Base-by-base conservation (phyloP, 2,113 vertebrate genomes). In the Varanus salvator region DNA sequence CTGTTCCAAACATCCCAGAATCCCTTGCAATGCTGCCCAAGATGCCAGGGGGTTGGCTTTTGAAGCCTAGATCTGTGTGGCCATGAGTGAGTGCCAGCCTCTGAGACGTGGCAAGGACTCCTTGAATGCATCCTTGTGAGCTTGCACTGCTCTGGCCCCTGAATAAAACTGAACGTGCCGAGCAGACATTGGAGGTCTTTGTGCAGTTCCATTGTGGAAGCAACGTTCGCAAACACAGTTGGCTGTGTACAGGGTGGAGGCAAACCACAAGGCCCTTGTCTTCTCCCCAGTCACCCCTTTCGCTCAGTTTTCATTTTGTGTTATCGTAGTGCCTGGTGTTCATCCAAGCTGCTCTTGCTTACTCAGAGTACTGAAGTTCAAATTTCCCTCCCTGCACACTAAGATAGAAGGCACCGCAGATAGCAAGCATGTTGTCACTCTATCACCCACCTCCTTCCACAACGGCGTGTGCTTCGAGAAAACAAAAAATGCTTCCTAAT, bases 271-370 rank as follows among this genome's bases (percentile, higher is more conserved):
- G 48, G 72, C 48, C 60, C 15, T 44, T 38, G 27, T 68, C 77
- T 66, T 60, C 78, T 52, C 44, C 19, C n/a, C 72, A 25, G 1
- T 44, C 38, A 8, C 52, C 3, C 50, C 31, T 8, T 48, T 14
- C 15, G 64, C 15, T 48, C 29, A 8, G 86, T 25, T 64, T 2
- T 1, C 74, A 31, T 87, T 48, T 19, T 66, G 21, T 81, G 72
- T 86, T 44, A 84, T 88, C 48, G 48, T 77, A 64, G 87, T 80
- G 68, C 19, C n/a, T 34, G 82, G 54, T 80, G 57, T 25, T 11
- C 23, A 1, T 89, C 87, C 87, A 88, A 78, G 82, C 48, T 64
- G 74, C 68, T 75, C n/a, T 76, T 75, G 50, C 50, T 57, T 52
- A 60, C n/a, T 71, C 85, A 84, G 80, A 77, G 34, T 9, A 52